Conservation (phyloP, 2,113 vertebrate species). For the Synchiropus splendidus region DNA sequence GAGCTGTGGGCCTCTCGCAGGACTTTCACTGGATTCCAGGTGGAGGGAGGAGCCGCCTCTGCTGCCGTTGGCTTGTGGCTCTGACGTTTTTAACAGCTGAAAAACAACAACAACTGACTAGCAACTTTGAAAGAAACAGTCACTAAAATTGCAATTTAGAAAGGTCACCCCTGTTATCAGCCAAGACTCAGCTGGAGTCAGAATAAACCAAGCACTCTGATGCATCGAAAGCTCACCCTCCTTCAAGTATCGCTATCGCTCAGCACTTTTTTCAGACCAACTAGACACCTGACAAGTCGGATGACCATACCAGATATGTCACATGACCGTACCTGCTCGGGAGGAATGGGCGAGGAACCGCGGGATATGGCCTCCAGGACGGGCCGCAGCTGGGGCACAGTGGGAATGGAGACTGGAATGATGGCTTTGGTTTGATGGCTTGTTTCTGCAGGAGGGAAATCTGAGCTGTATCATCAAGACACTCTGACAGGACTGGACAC, state of each 20-base stretch:
- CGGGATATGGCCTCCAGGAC: slow-evolving; percentile 76
- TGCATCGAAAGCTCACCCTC: too few species aligned
- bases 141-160: too few species aligned
- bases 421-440: slow-evolving; percentile 74
- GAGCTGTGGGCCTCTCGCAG: slow-evolving; percentile 13
- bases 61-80: slow-evolving; percentile 32
- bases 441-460: slow-evolving; percentile 62
- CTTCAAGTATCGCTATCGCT: too few species aligned
- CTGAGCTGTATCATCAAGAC: too few species aligned
- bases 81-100: slow-evolving; percentile 44
- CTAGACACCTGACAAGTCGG: too few species aligned
- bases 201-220: too few species aligned
- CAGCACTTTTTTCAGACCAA: too few species aligned
- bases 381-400: slow-evolving; percentile 81
- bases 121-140: too few species aligned
- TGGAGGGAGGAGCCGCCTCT: slow-evolving; percentile 24
- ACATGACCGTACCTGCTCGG: slow-evolving; percentile 73
- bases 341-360: slow-evolving; percentile 75
- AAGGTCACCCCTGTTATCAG: too few species aligned
- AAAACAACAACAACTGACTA: slow-evolving; percentile 5
- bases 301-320: too few species aligned
- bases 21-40: slow-evolving; percentile 27
- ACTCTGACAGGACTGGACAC: too few species aligned
- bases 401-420: slow-evolving; percentile 76
- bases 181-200: too few species aligned